phyloP scores from a whole-genome alignment of 2,113 vertebrate species.

The Natator depressus region DNA sequence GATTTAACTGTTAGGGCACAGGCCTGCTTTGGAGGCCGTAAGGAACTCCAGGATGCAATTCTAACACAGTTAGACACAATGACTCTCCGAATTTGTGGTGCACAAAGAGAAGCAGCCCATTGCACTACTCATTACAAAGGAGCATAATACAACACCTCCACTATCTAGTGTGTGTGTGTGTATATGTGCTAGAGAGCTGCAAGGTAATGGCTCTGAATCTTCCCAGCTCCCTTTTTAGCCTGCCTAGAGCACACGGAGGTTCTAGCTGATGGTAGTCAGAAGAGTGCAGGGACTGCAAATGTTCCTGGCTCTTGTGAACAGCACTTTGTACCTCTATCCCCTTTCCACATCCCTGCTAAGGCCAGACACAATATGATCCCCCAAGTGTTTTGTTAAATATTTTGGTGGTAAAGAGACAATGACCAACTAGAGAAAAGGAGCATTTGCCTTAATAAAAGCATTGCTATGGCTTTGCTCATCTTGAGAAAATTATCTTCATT shows the following conservation, averaged over 20 bases:
- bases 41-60: background rate
- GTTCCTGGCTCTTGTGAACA: background rate
- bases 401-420: background rate
- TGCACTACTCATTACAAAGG: background rate
- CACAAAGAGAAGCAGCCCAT: background rate
- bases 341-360: background rate
- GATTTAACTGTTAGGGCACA: background rate
- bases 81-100: background rate
- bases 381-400: background rate
- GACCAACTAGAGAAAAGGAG: background rate
- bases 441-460: background rate
- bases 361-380: background rate
- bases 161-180: background rate
- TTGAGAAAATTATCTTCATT: slow-evolving; percentile 40
- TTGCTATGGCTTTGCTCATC: background rate
- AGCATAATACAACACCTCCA: background rate
- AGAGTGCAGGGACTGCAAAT: background rate
- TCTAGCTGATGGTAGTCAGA: background rate
- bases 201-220: background rate
- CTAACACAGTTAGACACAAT: background rate
- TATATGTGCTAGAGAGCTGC: background rate
- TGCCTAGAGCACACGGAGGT: background rate
- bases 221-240: background rate
- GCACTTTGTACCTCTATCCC: background rate
- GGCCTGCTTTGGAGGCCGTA: background rate